These are phyloP conservation scores for Dromococcyx pavoninus DNA, from an alignment of 2,797 vertebrate species.

Conservation along the genomic window DNA sequence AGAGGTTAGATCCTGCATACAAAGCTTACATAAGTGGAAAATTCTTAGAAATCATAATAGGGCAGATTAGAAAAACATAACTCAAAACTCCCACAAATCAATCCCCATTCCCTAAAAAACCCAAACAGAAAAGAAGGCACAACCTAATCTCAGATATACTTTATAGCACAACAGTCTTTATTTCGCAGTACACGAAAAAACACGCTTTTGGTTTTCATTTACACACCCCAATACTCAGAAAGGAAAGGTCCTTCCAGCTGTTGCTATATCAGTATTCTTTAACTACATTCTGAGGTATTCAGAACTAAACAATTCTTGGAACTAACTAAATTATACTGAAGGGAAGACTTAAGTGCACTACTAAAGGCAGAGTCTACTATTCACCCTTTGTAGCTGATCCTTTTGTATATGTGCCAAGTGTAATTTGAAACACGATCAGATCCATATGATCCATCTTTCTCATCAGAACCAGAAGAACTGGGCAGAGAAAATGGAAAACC, in stretches of 20 bases:
- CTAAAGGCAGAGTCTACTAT: not conserved
- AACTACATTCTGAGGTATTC: not conserved
- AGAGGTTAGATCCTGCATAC: not conserved
- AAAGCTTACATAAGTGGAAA: not conserved
- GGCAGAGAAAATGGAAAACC: not conserved
- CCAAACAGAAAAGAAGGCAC: not conserved
- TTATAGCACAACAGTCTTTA: not conserved
- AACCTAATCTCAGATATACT: not conserved
- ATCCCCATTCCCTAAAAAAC: accelerated
- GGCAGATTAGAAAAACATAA: not conserved
- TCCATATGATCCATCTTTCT: not conserved
- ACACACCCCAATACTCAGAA: not conserved
- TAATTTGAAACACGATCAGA: not conserved
- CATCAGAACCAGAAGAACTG: not conserved
- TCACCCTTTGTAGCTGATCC: not conserved
- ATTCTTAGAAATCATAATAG: not conserved
- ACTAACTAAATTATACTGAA: not conserved
- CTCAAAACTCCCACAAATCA: not conserved
- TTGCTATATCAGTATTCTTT: not conserved
- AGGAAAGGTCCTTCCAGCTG: not conserved
- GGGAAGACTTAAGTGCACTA: not conserved
- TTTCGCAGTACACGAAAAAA: not conserved
- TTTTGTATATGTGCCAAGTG: not conserved
- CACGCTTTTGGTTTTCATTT: not conserved
- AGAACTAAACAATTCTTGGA: not conserved